Percentiles rank a stretch among this genome's conserved stretches.
Conservation (phyloP, 2,797 vertebrate genomes). For the Martes flavigula region DNA sequence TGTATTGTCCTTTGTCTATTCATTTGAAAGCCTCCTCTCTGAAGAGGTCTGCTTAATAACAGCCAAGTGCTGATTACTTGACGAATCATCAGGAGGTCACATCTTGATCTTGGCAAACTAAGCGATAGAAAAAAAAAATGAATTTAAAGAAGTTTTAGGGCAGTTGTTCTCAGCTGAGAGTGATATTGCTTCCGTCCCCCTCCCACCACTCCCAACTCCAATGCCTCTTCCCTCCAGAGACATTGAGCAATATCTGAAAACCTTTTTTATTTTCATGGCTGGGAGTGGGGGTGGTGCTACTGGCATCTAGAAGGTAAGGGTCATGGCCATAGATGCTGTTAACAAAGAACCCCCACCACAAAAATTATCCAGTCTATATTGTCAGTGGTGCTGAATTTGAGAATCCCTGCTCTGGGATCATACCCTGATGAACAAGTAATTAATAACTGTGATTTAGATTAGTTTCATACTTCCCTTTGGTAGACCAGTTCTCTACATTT, state of each 20-base stretch:
- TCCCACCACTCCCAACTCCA: accelerated
- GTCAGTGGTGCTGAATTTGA: background rate
- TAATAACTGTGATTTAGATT: background rate
- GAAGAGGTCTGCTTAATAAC: background rate
- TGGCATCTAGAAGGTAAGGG: background rate
- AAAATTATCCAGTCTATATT: no score
- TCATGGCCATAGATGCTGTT: background rate
- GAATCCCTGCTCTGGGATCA: background rate
- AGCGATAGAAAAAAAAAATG: background rate
- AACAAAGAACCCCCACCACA: background rate
- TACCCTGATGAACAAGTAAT: background rate
- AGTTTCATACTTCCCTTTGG: background rate
- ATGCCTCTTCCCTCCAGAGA: background rate
- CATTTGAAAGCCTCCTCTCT: background rate
- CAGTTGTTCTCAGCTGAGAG: background rate
- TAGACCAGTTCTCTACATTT: background rate
- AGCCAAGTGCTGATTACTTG: background rate
- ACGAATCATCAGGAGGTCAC: background rate
- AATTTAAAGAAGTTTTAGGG: background rate
- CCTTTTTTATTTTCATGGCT: background rate
- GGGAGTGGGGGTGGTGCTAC: background rate
- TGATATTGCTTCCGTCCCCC: background rate
- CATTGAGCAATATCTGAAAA: background rate
- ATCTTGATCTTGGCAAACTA: background rate
- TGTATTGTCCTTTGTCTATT: background rate